Evolutionary conservation across 2,888 invertebrate genomes (phyloP), one percentile per base, ranked within the genome.

Genomic region (Anoplius nigerrimus): DNA sequence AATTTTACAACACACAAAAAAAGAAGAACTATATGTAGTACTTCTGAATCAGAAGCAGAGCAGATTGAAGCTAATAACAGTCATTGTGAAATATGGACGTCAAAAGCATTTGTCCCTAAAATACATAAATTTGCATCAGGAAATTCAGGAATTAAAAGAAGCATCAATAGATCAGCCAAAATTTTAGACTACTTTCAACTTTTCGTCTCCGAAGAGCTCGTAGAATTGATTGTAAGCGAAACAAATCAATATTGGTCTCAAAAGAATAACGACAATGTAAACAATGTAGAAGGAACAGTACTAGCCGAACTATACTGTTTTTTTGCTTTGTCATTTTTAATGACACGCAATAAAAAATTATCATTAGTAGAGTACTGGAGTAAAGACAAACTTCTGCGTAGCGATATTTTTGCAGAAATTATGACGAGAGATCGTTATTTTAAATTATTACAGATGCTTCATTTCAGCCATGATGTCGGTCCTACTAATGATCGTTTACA

Each of bases 281-380:
- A 63, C 2, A 20, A n/a, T 13, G 24, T 18, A 57, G 42, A 63
- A 11, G 51, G 42, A 48, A 63, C 43, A 34, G 56, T 6, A 57
- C 0, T 56, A 56, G 18, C 56, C 42, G 56, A 63, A 63, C 18
- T 57, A 42, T 62, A 63, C 43, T 57, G 63, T 57, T 42, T 53
- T 58, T 52, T 61, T 61, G 53, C 53, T 61, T 21, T 61, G 43
- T 52, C 52, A 61, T 63, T 57, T 27, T 55, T 48, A 18, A 62
- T 55, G 55, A 62, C 48, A 54, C 48, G 62, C 21, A 62, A 55
- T 13, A 56, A 63, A 42, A 56, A 63, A 43, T 57, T 63, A 27
- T 46, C 56, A 4, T 63, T 63, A 57, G 51, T n/a, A 20, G 65
- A 65, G 52, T 65, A 65, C 59, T 59, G 65, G n/a, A n/a, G n/a